phyloP scores from a whole-genome alignment of 2,888 invertebrate species.

The Lomographa bimaculata region DNA sequence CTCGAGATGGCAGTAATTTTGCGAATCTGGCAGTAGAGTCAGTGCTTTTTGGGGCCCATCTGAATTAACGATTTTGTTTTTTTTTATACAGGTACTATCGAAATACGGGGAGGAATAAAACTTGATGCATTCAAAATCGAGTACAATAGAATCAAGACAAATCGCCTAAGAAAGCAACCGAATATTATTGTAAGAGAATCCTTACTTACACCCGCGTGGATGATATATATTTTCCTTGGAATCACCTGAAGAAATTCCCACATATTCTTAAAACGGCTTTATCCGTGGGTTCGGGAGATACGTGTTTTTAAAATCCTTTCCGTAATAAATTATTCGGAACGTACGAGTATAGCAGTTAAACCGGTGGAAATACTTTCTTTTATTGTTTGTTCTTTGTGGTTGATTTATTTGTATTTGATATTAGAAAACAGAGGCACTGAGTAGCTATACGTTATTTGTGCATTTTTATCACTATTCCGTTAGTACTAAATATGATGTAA shows the following conservation, averaged over 20 bases:
- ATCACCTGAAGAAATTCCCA: conserved; percentile 73
- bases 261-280: conserved; percentile 75
- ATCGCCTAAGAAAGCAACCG: conserved; percentile 18
- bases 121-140: no score
- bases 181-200: conserved; percentile 29
- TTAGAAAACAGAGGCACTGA: background rate
- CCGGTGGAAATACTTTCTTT: conserved; percentile 61
- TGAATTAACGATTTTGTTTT: no score
- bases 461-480: no score
- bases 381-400: conserved; percentile 35
- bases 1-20: no score
- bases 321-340: conserved; percentile 74
- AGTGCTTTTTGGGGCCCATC: no score
- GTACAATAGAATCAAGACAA: no score
- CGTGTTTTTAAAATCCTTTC: conserved; percentile 77
- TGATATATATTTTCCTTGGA: conserved; percentile 49
- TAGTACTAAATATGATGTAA: no score
- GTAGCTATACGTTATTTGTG: no score
- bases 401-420: conserved; percentile 25
- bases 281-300: conserved; percentile 63
- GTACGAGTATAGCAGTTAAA: conserved; percentile 52
- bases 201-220: conserved; percentile 29
- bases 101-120: no score
- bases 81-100: no score
- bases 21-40: no score